phyloP scores from a whole-genome alignment of 2,888 invertebrate species.

The Dorcus parallelipipedus region DNA sequence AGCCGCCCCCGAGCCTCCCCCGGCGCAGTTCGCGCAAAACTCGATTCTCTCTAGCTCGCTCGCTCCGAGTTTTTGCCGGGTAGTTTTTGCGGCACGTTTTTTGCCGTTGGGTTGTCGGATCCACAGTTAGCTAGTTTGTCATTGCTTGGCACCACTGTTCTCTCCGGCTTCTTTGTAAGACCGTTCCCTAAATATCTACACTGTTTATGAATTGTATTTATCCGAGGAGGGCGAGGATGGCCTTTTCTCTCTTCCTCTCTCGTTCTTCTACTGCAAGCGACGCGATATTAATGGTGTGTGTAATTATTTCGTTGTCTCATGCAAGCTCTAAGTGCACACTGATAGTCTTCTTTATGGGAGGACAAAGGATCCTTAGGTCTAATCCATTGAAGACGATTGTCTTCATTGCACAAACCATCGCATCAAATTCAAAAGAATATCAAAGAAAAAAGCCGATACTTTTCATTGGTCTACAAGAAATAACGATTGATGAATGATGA shows the following conservation, averaged over 20 bases:
- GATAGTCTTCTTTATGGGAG: too few species aligned
- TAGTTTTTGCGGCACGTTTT: slow-evolving; percentile 41
- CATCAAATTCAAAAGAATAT: too few species aligned
- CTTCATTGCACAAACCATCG: too few species aligned
- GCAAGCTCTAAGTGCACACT: too few species aligned
- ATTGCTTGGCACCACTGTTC: slow-evolving; percentile 28
- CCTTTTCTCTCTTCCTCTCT: slow-evolving; percentile 1
- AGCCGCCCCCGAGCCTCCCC: slow-evolving; percentile 5
- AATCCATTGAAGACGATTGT: too few species aligned
- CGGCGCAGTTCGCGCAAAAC: slow-evolving; percentile 18
- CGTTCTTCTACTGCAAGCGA: neutral
- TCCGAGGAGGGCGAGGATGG: slow-evolving; percentile 3
- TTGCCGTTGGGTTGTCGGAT: slow-evolving; percentile 46
- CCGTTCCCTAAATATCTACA: neutral
- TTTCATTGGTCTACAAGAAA: too few species aligned
- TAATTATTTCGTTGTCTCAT: too few species aligned
- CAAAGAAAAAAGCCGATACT: too few species aligned
- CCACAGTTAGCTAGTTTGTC: slow-evolving; percentile 53
- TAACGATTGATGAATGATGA: too few species aligned
- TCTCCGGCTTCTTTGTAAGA: neutral
- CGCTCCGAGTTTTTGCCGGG: slow-evolving; percentile 36
- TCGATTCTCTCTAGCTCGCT: slow-evolving; percentile 20
- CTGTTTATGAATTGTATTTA: neutral
- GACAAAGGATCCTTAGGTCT: too few species aligned
- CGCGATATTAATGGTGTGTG: too few species aligned